Percentiles rank a stretch among this genome's conserved stretches.
Conservation (phyloP, 2,797 vertebrate genomes). For the Eremophila alpestris region DNA sequence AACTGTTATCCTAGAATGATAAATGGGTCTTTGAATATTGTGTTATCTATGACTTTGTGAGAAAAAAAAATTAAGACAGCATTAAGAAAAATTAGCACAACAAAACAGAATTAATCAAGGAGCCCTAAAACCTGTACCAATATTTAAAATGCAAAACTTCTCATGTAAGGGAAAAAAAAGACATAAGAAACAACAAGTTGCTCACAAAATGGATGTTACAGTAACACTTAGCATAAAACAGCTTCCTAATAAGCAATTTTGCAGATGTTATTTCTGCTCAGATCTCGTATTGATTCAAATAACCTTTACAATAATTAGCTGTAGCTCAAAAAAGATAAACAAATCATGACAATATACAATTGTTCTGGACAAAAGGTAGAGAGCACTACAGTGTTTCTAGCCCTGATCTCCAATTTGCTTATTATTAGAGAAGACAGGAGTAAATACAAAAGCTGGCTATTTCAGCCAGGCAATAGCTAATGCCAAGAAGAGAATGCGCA, state of each 20-base stretch:
- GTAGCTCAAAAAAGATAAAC: slow-evolving; percentile 77
- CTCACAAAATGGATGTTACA: slow-evolving; percentile 67
- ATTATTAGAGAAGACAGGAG: slow-evolving; percentile 93
- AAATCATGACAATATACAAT: slow-evolving; percentile 80
- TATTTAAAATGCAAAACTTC: slow-evolving; percentile 55
- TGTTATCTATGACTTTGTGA: neutral
- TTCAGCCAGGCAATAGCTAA: slow-evolving; percentile 85
- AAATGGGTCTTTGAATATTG: slow-evolving; percentile 22
- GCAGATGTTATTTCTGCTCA: slow-evolving; percentile 73
- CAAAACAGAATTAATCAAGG: slow-evolving; percentile 36
- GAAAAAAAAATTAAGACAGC: neutral
- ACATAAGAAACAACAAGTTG: slow-evolving; percentile 57
- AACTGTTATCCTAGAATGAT: slow-evolving; percentile 44
- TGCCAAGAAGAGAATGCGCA: slow-evolving; percentile 88
- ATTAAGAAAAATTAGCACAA: slow-evolving; percentile 39
- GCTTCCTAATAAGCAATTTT: slow-evolving; percentile 74
- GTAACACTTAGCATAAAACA: slow-evolving; percentile 63
- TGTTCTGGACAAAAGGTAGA: slow-evolving; percentile 79
- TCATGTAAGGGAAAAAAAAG: slow-evolving; percentile 26
- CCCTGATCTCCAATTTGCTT: slow-evolving; percentile 92
- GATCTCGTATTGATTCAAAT: slow-evolving; percentile 61
- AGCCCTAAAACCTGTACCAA: neutral
- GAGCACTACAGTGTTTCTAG: slow-evolving; percentile 85
- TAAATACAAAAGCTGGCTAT: slow-evolving; percentile 93
- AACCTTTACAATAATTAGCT: slow-evolving; percentile 74